phyloP scores from a whole-genome alignment of 2,888 invertebrate species.

The Romanomermis culicivorax region DNA sequence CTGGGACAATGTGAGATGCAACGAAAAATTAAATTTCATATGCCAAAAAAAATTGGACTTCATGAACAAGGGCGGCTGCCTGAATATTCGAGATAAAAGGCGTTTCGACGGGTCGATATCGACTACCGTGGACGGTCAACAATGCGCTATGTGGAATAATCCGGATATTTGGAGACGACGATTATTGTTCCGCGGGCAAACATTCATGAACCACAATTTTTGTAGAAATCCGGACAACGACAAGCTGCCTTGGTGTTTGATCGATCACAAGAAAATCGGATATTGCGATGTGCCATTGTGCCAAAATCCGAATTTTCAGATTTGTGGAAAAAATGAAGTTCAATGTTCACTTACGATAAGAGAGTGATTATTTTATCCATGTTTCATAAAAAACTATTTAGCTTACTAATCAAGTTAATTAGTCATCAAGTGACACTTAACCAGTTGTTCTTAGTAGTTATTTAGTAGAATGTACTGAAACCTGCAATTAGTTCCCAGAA shows the following conservation, averaged over 20 bases:
- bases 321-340: conserved; percentile 12
- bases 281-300: conserved; percentile 38
- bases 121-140: conserved; percentile 30
- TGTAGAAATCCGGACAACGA: conserved; percentile 38
- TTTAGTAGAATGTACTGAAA: no score
- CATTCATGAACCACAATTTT: conserved; percentile 34
- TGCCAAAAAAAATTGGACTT: conserved; percentile 36
- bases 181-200: conserved; percentile 5
- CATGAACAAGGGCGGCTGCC: conserved; percentile 21
- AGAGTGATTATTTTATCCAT: background rate
- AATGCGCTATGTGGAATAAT: conserved; percentile 34
- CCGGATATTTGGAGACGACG: conserved; percentile 11
- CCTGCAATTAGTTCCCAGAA: no score
- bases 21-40: conserved; percentile 32
- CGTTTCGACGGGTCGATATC: conserved; percentile 36
- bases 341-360: conserved; percentile 2
- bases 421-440: no score
- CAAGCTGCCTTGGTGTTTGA: conserved; percentile 39
- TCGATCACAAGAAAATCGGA: conserved; percentile 30
- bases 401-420: no score
- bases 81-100: conserved; percentile 27
- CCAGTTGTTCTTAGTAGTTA: no score
- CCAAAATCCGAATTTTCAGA: background rate
- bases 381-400: background rate
- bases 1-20: conserved; percentile 33